Conservation (phyloP, 1,140 invertebrate genomes). For the Caenorhabditis brenneri region DNA sequence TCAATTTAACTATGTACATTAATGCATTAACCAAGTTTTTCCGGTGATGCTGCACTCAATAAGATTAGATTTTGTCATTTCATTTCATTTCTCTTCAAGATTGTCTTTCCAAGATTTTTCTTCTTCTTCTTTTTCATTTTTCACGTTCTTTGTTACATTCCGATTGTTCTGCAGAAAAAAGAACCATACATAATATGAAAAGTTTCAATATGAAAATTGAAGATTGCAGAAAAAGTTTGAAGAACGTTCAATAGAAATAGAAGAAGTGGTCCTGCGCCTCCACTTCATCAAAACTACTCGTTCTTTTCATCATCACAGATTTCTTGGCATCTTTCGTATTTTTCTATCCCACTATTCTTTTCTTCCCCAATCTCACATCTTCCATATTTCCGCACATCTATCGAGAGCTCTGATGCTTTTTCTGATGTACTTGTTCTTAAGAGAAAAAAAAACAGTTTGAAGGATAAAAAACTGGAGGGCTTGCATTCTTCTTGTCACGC, state of each 20-base stretch:
- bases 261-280: not conserved
- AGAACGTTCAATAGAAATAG: not conserved
- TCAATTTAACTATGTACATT: constrained; percentile 40
- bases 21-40: constrained; percentile 35
- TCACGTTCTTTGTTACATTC: not conserved
- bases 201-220: not conserved
- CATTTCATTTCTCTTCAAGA: not conserved
- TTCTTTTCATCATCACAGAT: constrained; percentile 2
- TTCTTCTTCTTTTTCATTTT: not conserved
- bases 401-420: not conserved
- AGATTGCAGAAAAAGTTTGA: not conserved
- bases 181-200: too few species aligned
- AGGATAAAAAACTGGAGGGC: not conserved
- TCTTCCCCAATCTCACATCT: not conserved
- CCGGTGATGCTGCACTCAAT: constrained; percentile 32
- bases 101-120: not conserved
- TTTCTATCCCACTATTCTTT: not conserved
- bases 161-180: too few species aligned
- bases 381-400: not conserved
- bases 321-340: not conserved
- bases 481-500: not conserved
- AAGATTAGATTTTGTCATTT: constrained; percentile 35
- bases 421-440: not conserved
- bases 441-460: not conserved
- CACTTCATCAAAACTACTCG: constrained; percentile 11